These are phyloP conservation scores for Calyptomena viridis DNA, from an alignment of 2,113 vertebrate genomes.

Conservation along the genomic window DNA sequence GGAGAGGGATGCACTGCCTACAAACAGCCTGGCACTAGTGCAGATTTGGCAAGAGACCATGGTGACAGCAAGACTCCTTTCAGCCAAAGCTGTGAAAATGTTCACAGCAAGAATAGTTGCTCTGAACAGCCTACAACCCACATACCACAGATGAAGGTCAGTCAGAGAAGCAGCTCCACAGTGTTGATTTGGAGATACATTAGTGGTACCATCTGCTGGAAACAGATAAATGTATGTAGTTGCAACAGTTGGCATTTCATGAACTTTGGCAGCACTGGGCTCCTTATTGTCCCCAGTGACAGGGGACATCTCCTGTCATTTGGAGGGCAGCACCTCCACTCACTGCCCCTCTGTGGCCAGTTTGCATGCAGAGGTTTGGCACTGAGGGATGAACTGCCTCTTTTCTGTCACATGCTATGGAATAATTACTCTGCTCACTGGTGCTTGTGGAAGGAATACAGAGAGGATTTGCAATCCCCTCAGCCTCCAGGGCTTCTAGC, in stretches of 20 bases:
- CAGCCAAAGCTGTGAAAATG: neutral
- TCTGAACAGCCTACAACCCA: neutral
- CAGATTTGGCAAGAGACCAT: neutral
- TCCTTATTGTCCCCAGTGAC: neutral
- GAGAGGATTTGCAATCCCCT: neutral
- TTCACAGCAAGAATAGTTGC: neutral
- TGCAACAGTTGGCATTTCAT: accelerated
- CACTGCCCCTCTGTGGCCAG: neutral
- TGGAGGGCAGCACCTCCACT: neutral
- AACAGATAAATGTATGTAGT: neutral
- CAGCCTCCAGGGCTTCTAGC: neutral
- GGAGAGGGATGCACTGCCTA: neutral
- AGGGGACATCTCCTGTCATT: neutral
- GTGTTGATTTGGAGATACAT: accelerated
- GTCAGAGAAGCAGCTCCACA: neutral
- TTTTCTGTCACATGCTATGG: accelerated
- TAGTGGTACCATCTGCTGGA: neutral
- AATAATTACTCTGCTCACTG: neutral
- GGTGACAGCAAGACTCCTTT: neutral
- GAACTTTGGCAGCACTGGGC: neutral
- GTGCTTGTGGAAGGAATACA: neutral
- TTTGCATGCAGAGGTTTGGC: neutral
- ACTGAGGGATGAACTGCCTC: neutral
- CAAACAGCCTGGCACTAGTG: neutral
- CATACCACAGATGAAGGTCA: accelerated